Conservation (phyloP, 2,888 invertebrate genomes). For the Chloromyia formosa region DNA sequence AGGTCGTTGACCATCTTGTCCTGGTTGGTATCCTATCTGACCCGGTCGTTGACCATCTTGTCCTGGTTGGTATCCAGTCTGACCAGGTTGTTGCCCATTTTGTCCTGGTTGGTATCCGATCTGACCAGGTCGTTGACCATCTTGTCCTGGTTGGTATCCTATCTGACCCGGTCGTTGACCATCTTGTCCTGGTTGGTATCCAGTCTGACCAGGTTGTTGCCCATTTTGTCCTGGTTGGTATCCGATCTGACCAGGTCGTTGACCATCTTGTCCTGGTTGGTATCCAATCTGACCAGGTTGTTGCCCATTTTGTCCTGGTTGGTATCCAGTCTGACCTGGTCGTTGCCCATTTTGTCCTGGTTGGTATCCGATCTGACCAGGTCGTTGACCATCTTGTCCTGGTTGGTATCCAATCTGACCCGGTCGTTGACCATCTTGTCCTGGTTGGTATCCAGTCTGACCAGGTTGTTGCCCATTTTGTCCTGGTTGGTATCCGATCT, state of each 20-base stretch:
- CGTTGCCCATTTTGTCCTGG: slow-evolving; percentile 1
- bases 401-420: not conserved
- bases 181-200: not conserved
- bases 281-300: not conserved
- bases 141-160: not conserved
- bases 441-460: slow-evolving; percentile 7
- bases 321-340: not conserved
- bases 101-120: not conserved
- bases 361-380: not conserved
- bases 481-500: not conserved
- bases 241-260: not conserved
- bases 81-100: not conserved
- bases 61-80: not conserved
- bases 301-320: not conserved
- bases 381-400: not conserved
- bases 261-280: not conserved
- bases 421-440: not conserved
- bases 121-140: not conserved
- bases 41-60: not conserved
- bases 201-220: not conserved
- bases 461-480: slow-evolving; percentile 10
- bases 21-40: not conserved
- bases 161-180: not conserved
- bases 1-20: not conserved
- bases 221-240: slow-evolving; percentile 3